A percentile compares a stretch with the other conserved stretches of the same genome.
These are phyloP conservation scores for Chaenogobius annularis DNA, from an alignment of 2,113 vertebrate genomes.

Conservation along the genomic window DNA sequence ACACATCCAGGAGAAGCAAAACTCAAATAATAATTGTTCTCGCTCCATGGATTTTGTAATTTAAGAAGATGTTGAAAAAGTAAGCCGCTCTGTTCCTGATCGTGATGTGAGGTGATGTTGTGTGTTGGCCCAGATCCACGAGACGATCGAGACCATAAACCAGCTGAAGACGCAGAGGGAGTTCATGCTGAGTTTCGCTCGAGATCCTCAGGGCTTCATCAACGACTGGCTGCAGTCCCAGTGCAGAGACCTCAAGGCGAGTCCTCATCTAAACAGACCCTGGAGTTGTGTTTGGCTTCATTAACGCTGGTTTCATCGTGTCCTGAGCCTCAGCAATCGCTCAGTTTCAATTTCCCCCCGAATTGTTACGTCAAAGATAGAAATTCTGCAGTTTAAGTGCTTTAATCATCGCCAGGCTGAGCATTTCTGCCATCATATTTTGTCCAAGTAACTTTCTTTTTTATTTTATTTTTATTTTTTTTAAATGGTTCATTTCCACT, in stretches of 20 bases:
- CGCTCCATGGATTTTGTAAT: neutral
- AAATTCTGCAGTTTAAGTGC: too few species aligned
- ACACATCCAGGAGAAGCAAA: neutral
- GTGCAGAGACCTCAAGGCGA: constrained; percentile 96
- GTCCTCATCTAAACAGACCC: neutral
- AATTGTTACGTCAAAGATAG: too few species aligned
- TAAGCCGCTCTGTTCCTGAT: too few species aligned
- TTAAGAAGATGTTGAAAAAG: neutral
- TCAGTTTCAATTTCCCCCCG: too few species aligned
- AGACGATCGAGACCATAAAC: constrained; percentile 99
- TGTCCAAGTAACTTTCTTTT: too few species aligned
- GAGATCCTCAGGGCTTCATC: constrained; percentile 99
- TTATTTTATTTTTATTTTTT: too few species aligned
- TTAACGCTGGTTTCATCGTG: too few species aligned
- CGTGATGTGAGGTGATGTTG: neutral
- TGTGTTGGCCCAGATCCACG: constrained; percentile 82
- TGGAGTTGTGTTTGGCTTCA: too few species aligned
- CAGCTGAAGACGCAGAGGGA: constrained; percentile 99
- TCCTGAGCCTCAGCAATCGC: too few species aligned
- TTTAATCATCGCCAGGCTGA: too few species aligned
- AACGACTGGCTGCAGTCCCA: constrained; percentile 99
- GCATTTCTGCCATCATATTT: too few species aligned
- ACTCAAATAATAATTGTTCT: neutral
- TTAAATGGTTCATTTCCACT: too few species aligned
- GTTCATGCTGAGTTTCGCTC: constrained; percentile 98